Evolutionary conservation across 2,113 vertebrate genomes (phyloP), one percentile per base, ranked within the genome.

Genomic region (Rhinogobius similis): DNA sequence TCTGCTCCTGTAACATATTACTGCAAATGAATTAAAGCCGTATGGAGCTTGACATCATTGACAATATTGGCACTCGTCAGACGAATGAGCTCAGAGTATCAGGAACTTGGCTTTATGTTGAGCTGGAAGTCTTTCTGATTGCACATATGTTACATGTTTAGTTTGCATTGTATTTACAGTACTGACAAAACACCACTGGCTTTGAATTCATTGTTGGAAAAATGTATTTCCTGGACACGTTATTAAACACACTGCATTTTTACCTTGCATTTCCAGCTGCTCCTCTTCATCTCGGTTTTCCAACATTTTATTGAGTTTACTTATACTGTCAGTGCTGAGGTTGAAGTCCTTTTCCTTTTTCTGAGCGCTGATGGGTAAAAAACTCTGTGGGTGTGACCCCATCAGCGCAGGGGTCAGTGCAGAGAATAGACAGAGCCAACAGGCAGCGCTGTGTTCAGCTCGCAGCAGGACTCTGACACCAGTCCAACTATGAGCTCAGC

Each of bases 401-500:
- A 50, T 75, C 82, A 81, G 41, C 78, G 44, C 36, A 14, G 61
- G 75, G 75, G 77, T 68, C 53, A 65, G 74, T 27, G 18, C 29
- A 11, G 61, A 11, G 65, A 62, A 70, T 14, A 72, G 79, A 81
- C 69, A 58, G 58, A 76, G 68, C 58, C 81, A 75, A 2, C 21
- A 43, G 73, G 23, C 75, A 67, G 65, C 48, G 62, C 71, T 23
- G 1, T 67, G 62, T 64, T 12, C 62, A 74, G 73, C 69, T 79
- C 76, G 63, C 65, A 53, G 79, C 77, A 73, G 75, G 79, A 67
- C 7, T 62, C 64, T 75, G 72, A 76, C 77, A 68, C 29, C 67
- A 72, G 62, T 82, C 65, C 72, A 56, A 71, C 55, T 48, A 73
- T 43, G 29, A 75, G 69, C 67, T 74, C 72, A 68, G 78, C 43